These are phyloP conservation scores for Xylocopa sonorina DNA, from an alignment of 1,140 invertebrate species.

Conservation along the genomic window DNA sequence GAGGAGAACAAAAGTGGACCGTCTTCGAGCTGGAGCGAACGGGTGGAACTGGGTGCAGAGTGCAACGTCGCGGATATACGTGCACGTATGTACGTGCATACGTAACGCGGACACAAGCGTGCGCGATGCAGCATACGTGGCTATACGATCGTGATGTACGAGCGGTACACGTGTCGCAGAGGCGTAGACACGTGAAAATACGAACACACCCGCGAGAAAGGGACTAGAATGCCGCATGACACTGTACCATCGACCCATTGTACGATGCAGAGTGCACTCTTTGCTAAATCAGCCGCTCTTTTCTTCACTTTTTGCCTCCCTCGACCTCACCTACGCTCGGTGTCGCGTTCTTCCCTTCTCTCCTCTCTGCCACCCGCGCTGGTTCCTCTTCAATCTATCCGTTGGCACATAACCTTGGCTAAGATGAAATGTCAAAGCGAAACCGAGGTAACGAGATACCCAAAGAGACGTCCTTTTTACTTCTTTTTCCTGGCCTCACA, in stretches of 20 bases:
- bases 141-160: background rate
- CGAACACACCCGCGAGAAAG: constrained; percentile 23
- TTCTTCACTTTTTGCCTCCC: constrained; percentile 44
- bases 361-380: background rate
- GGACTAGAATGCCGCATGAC: background rate
- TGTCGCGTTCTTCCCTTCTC: constrained; percentile 2
- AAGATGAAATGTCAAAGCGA: constrained; percentile 45
- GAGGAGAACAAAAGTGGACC: constrained; percentile 40
- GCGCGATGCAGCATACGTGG: too few species aligned
- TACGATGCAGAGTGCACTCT: constrained; percentile 54
- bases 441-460: constrained; percentile 59
- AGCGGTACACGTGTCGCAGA: constrained; percentile 1
- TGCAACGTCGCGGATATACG: constrained; percentile 11
- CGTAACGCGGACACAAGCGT: background rate
- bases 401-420: constrained; percentile 49
- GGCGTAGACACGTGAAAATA: constrained; percentile 16
- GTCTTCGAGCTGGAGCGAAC: constrained; percentile 38
- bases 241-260: constrained; percentile 59
- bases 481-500: constrained; percentile 14
- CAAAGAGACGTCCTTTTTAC: constrained; percentile 33
- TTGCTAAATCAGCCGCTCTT: constrained; percentile 67
- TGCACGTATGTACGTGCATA: background rate
- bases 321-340: constrained; percentile 23
- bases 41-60: constrained; percentile 13
- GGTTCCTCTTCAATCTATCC: constrained; percentile 35